Evolutionary conservation across 2,888 invertebrate genomes (phyloP).

Genomic region (Helleia helle): DNA sequence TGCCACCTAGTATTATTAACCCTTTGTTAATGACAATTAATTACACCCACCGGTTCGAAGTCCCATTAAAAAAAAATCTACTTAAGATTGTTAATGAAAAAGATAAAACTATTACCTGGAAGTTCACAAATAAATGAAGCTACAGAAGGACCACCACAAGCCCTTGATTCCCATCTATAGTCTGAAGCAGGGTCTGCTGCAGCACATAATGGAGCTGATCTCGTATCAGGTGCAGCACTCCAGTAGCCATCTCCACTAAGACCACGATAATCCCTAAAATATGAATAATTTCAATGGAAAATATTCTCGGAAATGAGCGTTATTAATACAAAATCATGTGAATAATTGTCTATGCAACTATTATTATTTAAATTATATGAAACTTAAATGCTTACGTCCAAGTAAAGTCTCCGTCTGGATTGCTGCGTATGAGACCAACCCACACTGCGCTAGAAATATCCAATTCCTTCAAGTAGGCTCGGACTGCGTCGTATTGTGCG

Average conservation of each 20-base stretch:
- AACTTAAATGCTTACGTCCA: conserved; percentile 79
- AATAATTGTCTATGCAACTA: conserved; percentile 1
- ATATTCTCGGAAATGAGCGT: background rate
- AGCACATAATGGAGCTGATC: conserved; percentile 78
- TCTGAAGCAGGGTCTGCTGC: conserved; percentile 84
- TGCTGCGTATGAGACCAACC: conserved; percentile 84
- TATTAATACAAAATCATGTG: background rate
- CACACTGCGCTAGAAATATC: conserved; percentile 85
- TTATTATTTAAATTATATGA: background rate
- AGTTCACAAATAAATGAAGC: conserved; percentile 87
- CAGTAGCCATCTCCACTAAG: conserved; percentile 80
- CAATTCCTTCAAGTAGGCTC: conserved; percentile 83
- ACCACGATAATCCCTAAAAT: conserved; percentile 72
- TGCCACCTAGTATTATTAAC: no score
- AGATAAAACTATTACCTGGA: conserved; percentile 74
- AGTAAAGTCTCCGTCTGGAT: conserved; percentile 80
- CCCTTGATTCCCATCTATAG: conserved; percentile 84
- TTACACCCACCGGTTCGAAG: no score
- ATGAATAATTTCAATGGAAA: background rate
- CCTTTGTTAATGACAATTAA: no score
- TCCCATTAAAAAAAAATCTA: no score
- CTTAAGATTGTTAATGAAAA: no score
- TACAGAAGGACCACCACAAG: conserved; percentile 84
- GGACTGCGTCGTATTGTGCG: conserved; percentile 84
- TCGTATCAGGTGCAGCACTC: conserved; percentile 79